A percentile compares a stretch with the other conserved stretches of the same genome.
Conservation (phyloP, 2,888 invertebrate species). For the Eupithecia exiguata region DNA sequence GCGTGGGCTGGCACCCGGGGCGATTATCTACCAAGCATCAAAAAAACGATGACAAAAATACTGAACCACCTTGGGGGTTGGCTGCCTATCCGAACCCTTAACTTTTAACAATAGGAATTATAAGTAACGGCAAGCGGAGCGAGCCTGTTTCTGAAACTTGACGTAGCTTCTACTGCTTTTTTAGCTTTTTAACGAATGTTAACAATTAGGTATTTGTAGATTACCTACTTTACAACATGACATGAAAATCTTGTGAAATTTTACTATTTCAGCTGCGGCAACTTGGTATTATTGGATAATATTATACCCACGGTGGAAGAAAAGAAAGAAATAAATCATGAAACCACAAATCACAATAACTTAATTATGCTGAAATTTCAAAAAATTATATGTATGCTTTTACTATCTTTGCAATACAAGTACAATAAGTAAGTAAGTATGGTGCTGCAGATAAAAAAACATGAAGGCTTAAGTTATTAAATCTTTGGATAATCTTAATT, state of each 20-base stretch:
- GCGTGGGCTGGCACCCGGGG: no score
- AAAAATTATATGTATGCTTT: neutral
- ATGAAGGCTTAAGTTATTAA: neutral
- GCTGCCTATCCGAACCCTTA: no score
- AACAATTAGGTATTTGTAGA: no score
- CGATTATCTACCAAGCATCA: no score
- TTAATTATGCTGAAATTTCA: neutral
- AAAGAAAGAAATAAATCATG: conserved; percentile 7
- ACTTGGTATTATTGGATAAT: conserved; percentile 78
- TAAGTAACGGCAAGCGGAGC: no score
- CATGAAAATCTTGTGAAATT: neutral
- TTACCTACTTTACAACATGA: neutral
- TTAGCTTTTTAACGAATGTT: no score
- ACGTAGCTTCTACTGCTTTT: no score
- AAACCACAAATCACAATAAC: neutral
- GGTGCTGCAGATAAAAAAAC: neutral
- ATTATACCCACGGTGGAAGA: conserved; percentile 32
- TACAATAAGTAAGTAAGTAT: neutral
- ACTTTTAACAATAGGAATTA: no score
- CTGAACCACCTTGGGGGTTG: no score
- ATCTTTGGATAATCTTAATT: neutral
- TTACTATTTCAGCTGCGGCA: conserved; percentile 81
- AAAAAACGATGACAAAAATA: no score
- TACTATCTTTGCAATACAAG: neutral
- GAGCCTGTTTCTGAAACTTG: no score